These are phyloP conservation scores for Hydraecia micacea DNA, from an alignment of 2,888 invertebrate species.

Conservation along the genomic window DNA sequence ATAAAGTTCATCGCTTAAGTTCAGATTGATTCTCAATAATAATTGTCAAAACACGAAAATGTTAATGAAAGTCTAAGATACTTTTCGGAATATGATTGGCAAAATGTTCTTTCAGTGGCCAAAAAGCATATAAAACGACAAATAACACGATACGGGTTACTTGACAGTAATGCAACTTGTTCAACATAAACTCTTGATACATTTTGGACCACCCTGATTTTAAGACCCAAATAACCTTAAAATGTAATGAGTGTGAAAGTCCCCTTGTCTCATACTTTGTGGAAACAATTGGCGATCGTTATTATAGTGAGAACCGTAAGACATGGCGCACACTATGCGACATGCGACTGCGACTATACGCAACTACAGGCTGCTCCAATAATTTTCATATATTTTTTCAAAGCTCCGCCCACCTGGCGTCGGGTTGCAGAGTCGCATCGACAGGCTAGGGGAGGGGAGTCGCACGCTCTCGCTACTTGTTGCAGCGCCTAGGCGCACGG, in stretches of 20 bases:
- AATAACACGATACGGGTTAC: not conserved
- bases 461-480: not conserved
- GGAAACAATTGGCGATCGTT: conserved; percentile 36
- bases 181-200: not conserved
- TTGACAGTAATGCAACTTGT: conserved; percentile 14
- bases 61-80: too few species aligned
- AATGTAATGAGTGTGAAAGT: conserved; percentile 39
- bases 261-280: conserved; percentile 33
- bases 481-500: not conserved
- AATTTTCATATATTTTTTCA: not conserved
- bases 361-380: not conserved
- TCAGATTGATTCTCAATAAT: not conserved
- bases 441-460: not conserved
- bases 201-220: conserved; percentile 24
- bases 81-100: not conserved
- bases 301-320: conserved; percentile 24
- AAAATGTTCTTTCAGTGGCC: not conserved
- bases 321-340: not conserved
- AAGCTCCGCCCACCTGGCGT: not conserved
- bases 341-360: not conserved
- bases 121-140: not conserved
- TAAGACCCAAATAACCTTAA: conserved; percentile 20
- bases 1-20: not conserved
- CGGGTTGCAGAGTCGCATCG: not conserved
- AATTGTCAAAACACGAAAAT: not conserved